These are phyloP conservation scores for Pardalotus punctatus DNA, from an alignment of 2,113 vertebrate genomes.

Conservation along the genomic window DNA sequence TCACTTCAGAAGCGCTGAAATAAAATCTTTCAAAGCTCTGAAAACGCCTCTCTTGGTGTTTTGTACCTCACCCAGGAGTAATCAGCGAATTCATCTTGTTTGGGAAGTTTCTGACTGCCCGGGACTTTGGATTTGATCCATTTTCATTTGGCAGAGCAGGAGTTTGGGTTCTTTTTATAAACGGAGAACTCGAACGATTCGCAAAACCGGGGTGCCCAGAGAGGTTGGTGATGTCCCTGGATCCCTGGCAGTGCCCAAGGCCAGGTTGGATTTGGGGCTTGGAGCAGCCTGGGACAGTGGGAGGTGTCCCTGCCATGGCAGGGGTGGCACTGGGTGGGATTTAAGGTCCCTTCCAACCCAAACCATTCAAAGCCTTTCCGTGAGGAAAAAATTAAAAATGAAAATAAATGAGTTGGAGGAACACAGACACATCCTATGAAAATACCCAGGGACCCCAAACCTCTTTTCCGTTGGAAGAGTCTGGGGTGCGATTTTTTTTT, in stretches of 20 bases:
- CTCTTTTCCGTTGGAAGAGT: background rate
- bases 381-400: background rate
- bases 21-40: background rate
- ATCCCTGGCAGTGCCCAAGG: background rate
- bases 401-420: background rate
- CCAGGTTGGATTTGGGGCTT: background rate
- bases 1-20: background rate
- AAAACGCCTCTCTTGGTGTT: background rate
- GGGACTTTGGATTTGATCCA: background rate
- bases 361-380: background rate
- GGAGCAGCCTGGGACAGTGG: background rate
- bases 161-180: background rate
- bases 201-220: background rate
- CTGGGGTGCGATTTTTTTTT: background rate
- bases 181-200: background rate
- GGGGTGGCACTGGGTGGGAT: rapidly evolving
- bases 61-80: background rate
- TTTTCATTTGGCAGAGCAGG: background rate
- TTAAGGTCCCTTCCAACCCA: background rate
- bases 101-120: background rate
- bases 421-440: rapidly evolving
- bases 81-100: background rate
- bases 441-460: background rate
- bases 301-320: background rate
- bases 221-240: rapidly evolving